Conservation (phyloP, 2,113 vertebrate genomes). For the Drymodes brunneopygia region DNA sequence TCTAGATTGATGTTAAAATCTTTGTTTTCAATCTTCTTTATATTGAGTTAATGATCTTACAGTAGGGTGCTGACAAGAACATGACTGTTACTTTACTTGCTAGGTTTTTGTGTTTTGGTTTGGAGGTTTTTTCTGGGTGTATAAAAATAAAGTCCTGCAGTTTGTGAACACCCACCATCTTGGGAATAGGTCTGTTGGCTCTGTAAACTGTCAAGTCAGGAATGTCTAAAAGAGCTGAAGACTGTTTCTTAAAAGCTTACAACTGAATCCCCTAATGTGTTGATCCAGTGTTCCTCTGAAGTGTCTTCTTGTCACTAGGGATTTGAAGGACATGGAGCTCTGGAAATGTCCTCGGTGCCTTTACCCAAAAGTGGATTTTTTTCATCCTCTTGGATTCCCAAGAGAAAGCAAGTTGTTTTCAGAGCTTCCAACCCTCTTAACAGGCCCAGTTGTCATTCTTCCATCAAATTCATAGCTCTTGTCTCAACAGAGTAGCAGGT, state of each 20-base stretch:
- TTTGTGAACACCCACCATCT: neutral
- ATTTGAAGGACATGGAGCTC: neutral
- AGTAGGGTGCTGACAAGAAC: neutral
- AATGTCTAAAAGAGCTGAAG: neutral
- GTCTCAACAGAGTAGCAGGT: neutral
- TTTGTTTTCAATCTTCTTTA: neutral
- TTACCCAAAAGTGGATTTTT: neutral
- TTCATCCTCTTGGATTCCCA: neutral
- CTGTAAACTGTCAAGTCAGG: neutral
- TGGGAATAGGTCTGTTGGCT: neutral
- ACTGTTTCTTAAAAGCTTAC: neutral
- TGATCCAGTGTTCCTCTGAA: neutral
- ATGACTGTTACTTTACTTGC: neutral
- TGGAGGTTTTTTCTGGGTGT: neutral
- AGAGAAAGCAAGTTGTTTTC: neutral
- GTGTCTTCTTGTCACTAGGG: neutral
- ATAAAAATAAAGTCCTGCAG: neutral
- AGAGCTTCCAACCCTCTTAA: neutral
- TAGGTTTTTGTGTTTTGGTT: neutral
- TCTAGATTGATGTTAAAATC: neutral
- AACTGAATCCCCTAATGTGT: neutral
- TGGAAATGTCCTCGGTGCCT: neutral
- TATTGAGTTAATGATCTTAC: neutral
- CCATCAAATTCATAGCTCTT: neutral
- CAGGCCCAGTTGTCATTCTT: neutral